Evolutionary conservation across 23 tunicate species (phyloP).

Genomic region (Oikopleura vanhoeffeni): DNA sequence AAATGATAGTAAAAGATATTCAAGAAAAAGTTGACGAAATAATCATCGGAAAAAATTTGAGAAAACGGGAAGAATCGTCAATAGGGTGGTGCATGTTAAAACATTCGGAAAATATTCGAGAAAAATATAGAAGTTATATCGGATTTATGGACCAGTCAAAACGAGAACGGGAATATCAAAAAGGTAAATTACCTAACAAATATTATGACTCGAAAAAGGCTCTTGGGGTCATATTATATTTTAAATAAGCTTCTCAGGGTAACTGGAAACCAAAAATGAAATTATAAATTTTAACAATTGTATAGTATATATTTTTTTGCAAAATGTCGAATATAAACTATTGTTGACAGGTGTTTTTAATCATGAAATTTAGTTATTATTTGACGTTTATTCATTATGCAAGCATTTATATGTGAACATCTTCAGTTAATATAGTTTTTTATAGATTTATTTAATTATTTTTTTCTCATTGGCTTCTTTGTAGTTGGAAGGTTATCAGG

Average conservation of each 20-base stretch:
- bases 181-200: too few species aligned
- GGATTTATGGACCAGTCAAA: conserved; percentile 3
- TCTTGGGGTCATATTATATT: too few species aligned
- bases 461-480: background rate
- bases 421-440: too few species aligned
- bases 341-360: too few species aligned
- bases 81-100: background rate
- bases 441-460: background rate
- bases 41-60: background rate
- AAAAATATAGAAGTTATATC: background rate
- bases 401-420: background rate
- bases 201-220: too few species aligned
- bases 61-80: too few species aligned
- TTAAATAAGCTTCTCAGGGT: too few species aligned
- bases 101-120: background rate
- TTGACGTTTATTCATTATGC: background rate
- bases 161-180: background rate
- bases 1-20: background rate
- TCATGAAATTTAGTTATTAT: too few species aligned
- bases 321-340: too few species aligned
- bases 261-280: too few species aligned
- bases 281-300: too few species aligned
- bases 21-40: conserved; percentile 1
- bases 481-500: background rate
- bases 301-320: too few species aligned